These are phyloP conservation scores for Nothura maculosa DNA, from an alignment of 2,797 vertebrate genomes.

Conservation along the genomic window DNA sequence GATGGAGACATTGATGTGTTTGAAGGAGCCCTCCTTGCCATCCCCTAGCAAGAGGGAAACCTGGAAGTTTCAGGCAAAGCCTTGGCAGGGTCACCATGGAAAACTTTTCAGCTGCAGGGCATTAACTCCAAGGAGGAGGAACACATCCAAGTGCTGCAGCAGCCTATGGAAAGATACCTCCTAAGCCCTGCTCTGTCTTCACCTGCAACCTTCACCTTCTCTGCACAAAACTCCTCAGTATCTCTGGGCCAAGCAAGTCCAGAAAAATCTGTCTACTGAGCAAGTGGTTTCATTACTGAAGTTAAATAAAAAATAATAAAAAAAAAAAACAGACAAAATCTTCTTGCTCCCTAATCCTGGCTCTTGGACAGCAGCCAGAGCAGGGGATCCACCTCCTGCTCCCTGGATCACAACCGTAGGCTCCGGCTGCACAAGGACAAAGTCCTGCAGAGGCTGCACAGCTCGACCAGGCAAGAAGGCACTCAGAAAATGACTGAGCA, in stretches of 20 bases:
- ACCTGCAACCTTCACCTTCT: background rate
- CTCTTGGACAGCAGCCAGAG: background rate
- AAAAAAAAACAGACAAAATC: background rate
- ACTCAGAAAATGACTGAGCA: background rate
- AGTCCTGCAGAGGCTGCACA: accelerated
- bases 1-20: accelerated
- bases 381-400: background rate
- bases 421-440: background rate
- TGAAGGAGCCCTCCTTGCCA: background rate
- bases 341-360: background rate
- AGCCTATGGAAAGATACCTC: background rate
- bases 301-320: too few species aligned
- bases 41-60: background rate
- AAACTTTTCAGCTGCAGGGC: background rate
- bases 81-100: background rate
- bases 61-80: background rate
- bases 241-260: background rate
- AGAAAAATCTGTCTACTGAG: background rate
- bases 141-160: background rate
- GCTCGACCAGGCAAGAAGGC: background rate
- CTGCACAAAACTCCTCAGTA: accelerated
- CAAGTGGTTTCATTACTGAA: background rate
- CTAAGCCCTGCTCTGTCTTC: background rate
- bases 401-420: accelerated
- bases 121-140: background rate